Percentiles rank a stretch among this genome's conserved stretches.
These are phyloP conservation scores for Dolichopus griseipennis DNA, from an alignment of 2,888 invertebrate species.

Conservation along the genomic window DNA sequence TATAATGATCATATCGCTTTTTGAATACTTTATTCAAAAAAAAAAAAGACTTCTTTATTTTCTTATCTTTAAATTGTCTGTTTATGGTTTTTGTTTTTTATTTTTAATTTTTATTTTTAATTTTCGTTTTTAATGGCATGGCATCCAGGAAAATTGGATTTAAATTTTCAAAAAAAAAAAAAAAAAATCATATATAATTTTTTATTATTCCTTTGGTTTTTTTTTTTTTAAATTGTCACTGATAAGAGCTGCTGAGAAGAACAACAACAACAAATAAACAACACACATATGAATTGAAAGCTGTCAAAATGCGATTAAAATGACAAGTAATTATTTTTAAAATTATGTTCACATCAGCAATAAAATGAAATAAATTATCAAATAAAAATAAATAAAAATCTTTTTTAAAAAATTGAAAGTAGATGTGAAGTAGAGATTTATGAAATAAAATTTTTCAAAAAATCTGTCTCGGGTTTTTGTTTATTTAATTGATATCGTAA, in stretches of 20 bases:
- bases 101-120: not conserved
- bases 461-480: too few species aligned
- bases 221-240: not conserved
- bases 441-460: too few species aligned
- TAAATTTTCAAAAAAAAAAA: too few species aligned
- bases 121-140: not conserved
- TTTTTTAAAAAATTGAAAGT: too few species aligned
- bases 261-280: too few species aligned
- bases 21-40: not conserved
- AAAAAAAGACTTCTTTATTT: conserved; percentile 3
- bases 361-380: too few species aligned
- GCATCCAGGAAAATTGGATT: too few species aligned
- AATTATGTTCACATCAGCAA: too few species aligned
- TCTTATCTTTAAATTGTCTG: not conserved
- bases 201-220: not conserved
- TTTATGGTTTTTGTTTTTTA: not conserved
- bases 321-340: too few species aligned
- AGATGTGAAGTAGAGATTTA: too few species aligned
- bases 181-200: not conserved
- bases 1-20: not conserved
- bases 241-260: not conserved
- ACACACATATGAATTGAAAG: not conserved
- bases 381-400: too few species aligned
- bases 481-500: too few species aligned
- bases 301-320: not conserved